Percentiles rank a stretch among this genome's conserved stretches.
Evolutionary conservation across 2,888 invertebrate species (phyloP).

Genomic region (Drosophila mettleri): DNA sequence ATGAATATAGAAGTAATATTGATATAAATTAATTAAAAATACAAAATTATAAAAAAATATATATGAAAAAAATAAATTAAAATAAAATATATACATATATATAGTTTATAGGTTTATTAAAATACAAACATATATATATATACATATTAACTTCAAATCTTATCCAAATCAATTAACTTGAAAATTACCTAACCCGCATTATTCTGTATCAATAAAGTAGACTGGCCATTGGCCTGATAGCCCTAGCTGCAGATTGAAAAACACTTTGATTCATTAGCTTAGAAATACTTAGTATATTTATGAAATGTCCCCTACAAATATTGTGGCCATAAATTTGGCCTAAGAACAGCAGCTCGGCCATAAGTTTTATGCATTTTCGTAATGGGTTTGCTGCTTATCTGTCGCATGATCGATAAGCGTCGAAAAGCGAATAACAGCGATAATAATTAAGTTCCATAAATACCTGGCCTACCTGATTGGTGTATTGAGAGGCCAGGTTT

Average conservation of each 20-base stretch:
- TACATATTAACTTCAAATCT: background rate
- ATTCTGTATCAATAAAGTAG: background rate
- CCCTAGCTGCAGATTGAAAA: background rate
- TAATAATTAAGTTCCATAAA: conserved; percentile 36
- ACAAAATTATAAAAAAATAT: too few relatives aligned
- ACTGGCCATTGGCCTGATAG: background rate
- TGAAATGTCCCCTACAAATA: conserved; percentile 15
- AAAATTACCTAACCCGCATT: background rate
- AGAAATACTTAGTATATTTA: background rate
- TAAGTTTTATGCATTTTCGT: conserved; percentile 49
- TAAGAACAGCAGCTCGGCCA: conserved; percentile 19
- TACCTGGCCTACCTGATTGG: conserved; percentile 7
- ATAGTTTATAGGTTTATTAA: too few relatives aligned
- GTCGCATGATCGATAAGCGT: conserved; percentile 55
- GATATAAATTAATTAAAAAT: too few relatives aligned
- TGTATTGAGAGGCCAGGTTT: background rate
- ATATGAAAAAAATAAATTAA: too few relatives aligned
- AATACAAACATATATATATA: too few relatives aligned
- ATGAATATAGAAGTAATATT: too few relatives aligned
- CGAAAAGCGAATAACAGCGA: conserved; percentile 16
- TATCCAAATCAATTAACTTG: background rate
- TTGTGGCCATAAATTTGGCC: conserved; percentile 41
- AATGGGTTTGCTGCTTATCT: conserved; percentile 49
- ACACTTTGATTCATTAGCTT: background rate
- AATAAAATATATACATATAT: too few relatives aligned